Conservation (phyloP, 2,797 vertebrate species). For the Gambusia yucatana region DNA sequence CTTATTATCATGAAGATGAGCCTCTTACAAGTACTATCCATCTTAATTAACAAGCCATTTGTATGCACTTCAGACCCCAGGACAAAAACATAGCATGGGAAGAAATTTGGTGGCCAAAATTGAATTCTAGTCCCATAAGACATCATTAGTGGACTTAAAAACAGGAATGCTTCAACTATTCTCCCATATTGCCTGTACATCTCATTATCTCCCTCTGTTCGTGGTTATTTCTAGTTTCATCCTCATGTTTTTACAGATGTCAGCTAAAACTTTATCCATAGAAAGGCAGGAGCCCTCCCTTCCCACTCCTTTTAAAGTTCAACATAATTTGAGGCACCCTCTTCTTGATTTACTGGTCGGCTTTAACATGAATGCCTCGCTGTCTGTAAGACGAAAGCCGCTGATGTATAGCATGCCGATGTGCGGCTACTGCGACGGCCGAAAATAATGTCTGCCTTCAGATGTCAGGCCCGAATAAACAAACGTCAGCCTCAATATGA, state of each 20-base stretch:
- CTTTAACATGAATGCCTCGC: conserved; percentile 56
- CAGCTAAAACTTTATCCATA: conserved; percentile 48
- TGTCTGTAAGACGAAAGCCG: conserved; percentile 41
- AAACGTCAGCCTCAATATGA: conserved; percentile 58
- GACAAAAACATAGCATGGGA: conserved; percentile 71
- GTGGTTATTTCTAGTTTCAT: conserved; percentile 44
- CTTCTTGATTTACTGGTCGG: conserved; percentile 60
- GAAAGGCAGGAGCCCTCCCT: conserved; percentile 23
- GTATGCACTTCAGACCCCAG: conserved; percentile 65
- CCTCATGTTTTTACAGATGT: conserved; percentile 37
- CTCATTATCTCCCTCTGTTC: conserved; percentile 72
- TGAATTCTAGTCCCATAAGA: conserved; percentile 49
- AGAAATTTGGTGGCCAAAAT: conserved; percentile 66
- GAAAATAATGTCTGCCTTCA: conserved; percentile 57
- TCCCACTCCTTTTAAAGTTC: conserved; percentile 53
- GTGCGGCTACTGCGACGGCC: conserved; percentile 48
- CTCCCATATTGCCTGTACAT: conserved; percentile 66
- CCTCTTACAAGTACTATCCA: conserved; percentile 71
- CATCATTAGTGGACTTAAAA: conserved; percentile 70
- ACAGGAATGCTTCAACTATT: conserved; percentile 47
- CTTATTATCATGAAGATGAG: conserved; percentile 75
- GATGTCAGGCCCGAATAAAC: conserved; percentile 55
- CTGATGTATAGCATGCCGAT: conserved; percentile 42
- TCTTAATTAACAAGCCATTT: conserved; percentile 79
- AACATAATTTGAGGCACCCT: conserved; percentile 68